Conservation (phyloP, 2,113 vertebrate species). For the Platichthys stellatus region DNA sequence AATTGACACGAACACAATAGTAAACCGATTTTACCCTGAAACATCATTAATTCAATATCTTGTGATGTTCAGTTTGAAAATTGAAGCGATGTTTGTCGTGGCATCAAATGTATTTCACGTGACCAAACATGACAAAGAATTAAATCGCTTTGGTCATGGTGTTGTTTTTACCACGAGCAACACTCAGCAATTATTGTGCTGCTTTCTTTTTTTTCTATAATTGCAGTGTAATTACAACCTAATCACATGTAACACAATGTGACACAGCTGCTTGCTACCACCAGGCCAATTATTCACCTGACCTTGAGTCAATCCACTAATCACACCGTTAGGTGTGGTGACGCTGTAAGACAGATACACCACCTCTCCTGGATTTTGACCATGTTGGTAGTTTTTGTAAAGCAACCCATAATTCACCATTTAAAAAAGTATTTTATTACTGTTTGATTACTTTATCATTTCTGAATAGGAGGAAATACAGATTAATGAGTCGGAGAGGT, state of each 20-base stretch:
- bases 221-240: slow-evolving; percentile 52
- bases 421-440: slow-evolving; percentile 13
- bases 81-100: neutral
- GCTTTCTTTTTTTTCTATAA: slow-evolving; percentile 22
- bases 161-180: slow-evolving; percentile 10
- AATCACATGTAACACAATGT: slow-evolving; percentile 48
- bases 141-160: slow-evolving; percentile 4
- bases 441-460: slow-evolving; percentile 18
- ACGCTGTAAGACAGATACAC: slow-evolving; percentile 36
- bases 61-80: slow-evolving; percentile 5
- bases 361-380: slow-evolving; percentile 10
- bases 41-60: slow-evolving; percentile 1
- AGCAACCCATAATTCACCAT: slow-evolving; percentile 3
- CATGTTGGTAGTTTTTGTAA: neutral
- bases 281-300: slow-evolving; percentile 48
- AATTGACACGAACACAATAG: slow-evolving; percentile 23
- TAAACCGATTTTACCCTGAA: slow-evolving; percentile 33
- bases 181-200: slow-evolving; percentile 12
- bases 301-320: slow-evolving; percentile 57
- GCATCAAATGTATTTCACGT: slow-evolving; percentile 11
- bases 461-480: slow-evolving; percentile 18
- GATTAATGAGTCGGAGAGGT: slow-evolving; percentile 1
- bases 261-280: slow-evolving; percentile 51
- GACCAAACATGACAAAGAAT: slow-evolving; percentile 17
- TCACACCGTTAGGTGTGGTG: slow-evolving; percentile 31